Base-by-base conservation (phyloP, 2,113 vertebrate species). In the Thunnus maccoyii region DNA sequence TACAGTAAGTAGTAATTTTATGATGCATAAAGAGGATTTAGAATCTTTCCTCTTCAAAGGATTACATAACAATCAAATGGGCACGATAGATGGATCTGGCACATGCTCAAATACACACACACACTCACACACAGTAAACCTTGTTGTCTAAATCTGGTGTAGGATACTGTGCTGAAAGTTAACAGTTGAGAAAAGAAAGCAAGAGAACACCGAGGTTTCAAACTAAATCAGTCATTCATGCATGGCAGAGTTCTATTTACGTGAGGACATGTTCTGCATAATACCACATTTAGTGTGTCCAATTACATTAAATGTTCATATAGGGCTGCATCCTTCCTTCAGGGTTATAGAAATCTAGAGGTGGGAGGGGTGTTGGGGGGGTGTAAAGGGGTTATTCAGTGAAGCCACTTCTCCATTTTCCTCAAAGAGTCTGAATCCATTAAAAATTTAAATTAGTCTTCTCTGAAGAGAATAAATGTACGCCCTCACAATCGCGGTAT, bases 401-500 rank as follows among this genome's bases (percentile, higher is more conserved):
- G 60, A 85, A 88, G 68, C 77, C 63, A 76, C 80, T 74, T 88
- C 62, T 88, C 51, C 71, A 46, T 86, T 91, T 83, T 85, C 58
- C 44, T 86, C 76, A 84, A 89, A 88, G 66, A 83, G 72, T 80
- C 80, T 67, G 82, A 88, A 86, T 70, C 62, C 86, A 90, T 89
- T 90, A 87, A 87, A 89, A 89, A 83, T 94, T 92, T 82, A 91
- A 92, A 92, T 93, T 73, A 88, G 87, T 74, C 84, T 73, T 80
- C 77, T 87, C 36, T 78, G 72, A 78, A 78, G 86, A 92, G 85
- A 89, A 86, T 83, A 65, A 82, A 80, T 66, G 63, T 91, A 63
- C 46, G 66, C 71, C 27, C 61, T 58, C 82, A 78, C 74, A 89
- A 76, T 74, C 80, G 80, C 9, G 9, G 55, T 72, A 72, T 60